These are phyloP conservation scores for Heterotilapia buettikoferi DNA, from an alignment of 2,113 vertebrate species.

Conservation along the genomic window DNA sequence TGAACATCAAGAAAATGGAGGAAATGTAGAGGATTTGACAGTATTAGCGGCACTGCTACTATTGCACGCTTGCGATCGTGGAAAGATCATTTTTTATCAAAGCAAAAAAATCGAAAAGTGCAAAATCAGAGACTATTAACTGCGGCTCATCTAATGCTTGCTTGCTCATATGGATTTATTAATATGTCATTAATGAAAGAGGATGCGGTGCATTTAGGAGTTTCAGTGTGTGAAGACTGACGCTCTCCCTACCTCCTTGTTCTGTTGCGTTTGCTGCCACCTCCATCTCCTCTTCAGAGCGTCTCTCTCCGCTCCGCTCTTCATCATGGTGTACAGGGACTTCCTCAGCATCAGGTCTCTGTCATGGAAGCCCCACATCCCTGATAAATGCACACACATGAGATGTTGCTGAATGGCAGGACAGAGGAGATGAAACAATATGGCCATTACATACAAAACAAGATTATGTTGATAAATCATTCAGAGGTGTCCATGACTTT, in stretches of 20 bases:
- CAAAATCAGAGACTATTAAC: background rate
- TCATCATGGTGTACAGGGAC: slow-evolving; percentile 96
- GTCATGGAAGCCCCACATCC: slow-evolving; percentile 99
- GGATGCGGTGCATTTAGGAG: background rate
- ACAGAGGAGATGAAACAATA: background rate
- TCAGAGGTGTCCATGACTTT: background rate
- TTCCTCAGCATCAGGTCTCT: slow-evolving; percentile 95
- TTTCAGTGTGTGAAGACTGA: background rate
- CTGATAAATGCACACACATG: slow-evolving; percentile 63
- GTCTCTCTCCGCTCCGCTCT: slow-evolving; percentile 89
- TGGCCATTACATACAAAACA: background rate
- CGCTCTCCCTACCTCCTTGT: slow-evolving; percentile 86
- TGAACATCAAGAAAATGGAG: slow-evolving; percentile 4
- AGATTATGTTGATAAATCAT: background rate
- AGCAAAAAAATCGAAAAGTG: background rate
- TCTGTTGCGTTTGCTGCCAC: slow-evolving; percentile 98
- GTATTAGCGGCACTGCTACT: background rate
- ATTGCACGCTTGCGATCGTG: background rate
- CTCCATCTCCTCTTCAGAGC: slow-evolving; percentile 95
- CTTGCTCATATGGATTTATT: background rate
- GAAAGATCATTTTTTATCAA: background rate
- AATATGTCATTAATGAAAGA: background rate
- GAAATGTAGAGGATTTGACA: slow-evolving; percentile 12
- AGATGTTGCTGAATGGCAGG: background rate
- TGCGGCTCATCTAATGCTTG: background rate